Evolutionary conservation across 2,113 vertebrate species (phyloP).

Genomic region (Mirza zaza): DNA sequence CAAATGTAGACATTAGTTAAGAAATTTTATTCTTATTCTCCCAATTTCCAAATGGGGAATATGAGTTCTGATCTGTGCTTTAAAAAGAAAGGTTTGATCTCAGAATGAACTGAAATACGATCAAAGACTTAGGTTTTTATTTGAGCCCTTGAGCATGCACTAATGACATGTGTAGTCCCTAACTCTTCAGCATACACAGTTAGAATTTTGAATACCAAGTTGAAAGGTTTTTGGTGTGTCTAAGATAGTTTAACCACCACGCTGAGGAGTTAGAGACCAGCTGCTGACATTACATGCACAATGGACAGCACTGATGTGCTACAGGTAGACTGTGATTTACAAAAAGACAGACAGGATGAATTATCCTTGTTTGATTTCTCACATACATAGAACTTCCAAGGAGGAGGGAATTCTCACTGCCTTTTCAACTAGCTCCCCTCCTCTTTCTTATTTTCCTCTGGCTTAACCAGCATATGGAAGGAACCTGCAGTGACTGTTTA

Average conservation of each 20-base stretch:
- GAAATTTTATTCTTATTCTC: conserved; percentile 33
- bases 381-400: conserved; percentile 57
- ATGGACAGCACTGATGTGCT: conserved; percentile 74
- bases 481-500: fast-evolving
- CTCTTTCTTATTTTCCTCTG: conserved; percentile 38
- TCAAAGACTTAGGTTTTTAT: conserved; percentile 62
- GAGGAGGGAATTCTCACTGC: conserved; percentile 40
- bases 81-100: conserved; percentile 75
- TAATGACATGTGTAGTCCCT: conserved; percentile 73
- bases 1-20: background rate
- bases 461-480: background rate
- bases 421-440: conserved; percentile 53
- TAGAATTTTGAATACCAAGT: conserved; percentile 65
- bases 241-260: conserved; percentile 73
- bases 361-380: conserved; percentile 51
- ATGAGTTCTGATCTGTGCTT: conserved; percentile 51
- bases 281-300: conserved; percentile 79
- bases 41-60: conserved; percentile 24
- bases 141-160: conserved; percentile 76
- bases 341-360: conserved; percentile 56
- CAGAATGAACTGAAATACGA: conserved; percentile 82
- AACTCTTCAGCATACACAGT: conserved; percentile 75
- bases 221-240: conserved; percentile 45
- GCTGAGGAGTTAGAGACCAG: conserved; percentile 80
- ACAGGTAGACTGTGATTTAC: conserved; percentile 48